Base-by-base conservation (phyloP, 1,140 invertebrate genomes). In the Lepidurus apus region DNA sequence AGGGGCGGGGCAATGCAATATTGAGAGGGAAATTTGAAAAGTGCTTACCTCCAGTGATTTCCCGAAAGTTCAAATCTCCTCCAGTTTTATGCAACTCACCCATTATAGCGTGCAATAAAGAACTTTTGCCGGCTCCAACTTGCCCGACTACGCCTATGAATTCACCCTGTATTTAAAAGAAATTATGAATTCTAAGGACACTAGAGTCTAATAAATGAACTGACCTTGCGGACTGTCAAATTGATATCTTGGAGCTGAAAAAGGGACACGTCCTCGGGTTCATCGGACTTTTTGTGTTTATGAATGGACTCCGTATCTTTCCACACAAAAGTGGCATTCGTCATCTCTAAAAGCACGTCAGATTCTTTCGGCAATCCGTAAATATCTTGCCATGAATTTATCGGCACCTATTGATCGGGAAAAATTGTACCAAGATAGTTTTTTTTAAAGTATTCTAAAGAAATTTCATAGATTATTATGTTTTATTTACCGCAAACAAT, bases 51-150 rank as follows among this genome's bases (percentile, higher is more conserved):
- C 86, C 85, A 75, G 91, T 85, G 77, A 88, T 85, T 82, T 92
- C 88, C 1, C 86, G 86, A 76, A 91, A 86, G 43, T 87, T 87
- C 79, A 93, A 86, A 42, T 86, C 85, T 5, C 93, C 93, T 77
- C 83, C 83, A 44, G 85, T 82, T 84, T 90, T 91, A 0, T 87
- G 83, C 82, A 94, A 88, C 85, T 95, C 93, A 2, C 89, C 93
- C 47, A 94, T 85, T 43, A 95, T 87, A 10, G 91, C 91, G 77
- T 90, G 86, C 26, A 96, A 83, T 3, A 95, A 84, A 1, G 92
- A 89, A 1, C 91, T 90, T 85, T 95, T 95, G 24, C 93, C 94
- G 82, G 91, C 89, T 7, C 93, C 92, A 34, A 93, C 89, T 80
- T 87, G 86, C 13, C 93, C 93, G 79, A 91, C 89, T 26, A 94